Conservation (phyloP, 2,797 vertebrate species). For the Notolepis coatsorum region DNA sequence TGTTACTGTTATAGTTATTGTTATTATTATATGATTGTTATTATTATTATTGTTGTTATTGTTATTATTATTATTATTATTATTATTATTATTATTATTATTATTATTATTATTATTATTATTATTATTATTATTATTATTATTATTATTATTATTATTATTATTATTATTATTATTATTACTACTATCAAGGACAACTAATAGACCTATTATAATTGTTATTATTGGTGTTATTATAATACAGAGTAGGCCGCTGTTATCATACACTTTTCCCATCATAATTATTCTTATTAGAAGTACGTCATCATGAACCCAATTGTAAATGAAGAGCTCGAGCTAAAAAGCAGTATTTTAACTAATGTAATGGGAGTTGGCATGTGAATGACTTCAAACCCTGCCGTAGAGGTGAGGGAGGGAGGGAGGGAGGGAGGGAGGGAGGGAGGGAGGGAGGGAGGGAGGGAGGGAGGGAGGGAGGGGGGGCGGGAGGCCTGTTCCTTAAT, state of each 20-base stretch:
- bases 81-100: conserved; percentile 9
- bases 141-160: neutral
- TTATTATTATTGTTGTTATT: neutral
- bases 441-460: neutral
- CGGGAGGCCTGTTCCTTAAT: no score
- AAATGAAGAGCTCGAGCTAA: neutral
- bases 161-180: neutral
- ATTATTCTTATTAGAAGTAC: no score
- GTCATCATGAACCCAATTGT: no score
- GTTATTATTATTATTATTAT: neutral
- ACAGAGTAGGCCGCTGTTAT: no score
- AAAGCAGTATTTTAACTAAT: conserved; percentile 6
- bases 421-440: neutral
- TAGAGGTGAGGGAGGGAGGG: conserved; percentile 37
- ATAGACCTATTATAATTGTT: neutral
- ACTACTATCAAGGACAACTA: neutral
- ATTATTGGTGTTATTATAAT: no score
- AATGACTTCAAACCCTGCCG: conserved; percentile 36
- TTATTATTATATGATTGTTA: neutral
- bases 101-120: no score
- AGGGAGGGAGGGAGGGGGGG: conserved; percentile 44
- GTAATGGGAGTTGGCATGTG: conserved; percentile 49
- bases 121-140: no score
- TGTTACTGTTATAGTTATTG: neutral
- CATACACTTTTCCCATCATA: no score